phyloP scores from a whole-genome alignment of 2,113 vertebrate species.

The Turdus rufiventris region DNA sequence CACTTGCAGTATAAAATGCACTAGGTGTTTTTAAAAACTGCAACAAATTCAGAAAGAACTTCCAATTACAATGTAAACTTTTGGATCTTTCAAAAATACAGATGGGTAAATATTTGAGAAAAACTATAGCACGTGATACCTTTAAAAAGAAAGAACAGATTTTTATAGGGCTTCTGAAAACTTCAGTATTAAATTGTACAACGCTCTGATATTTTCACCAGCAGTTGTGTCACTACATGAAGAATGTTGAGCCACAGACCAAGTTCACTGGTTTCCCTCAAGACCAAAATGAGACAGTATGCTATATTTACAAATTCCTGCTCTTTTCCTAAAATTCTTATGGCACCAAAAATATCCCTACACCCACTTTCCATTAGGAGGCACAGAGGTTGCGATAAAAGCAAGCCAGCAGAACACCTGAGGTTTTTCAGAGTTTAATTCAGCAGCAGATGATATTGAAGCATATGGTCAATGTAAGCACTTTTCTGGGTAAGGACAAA shows the following conservation, averaged over 20 bases:
- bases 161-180: background rate
- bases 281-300: background rate
- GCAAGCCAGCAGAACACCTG: background rate
- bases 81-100: background rate
- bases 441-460: constrained; percentile 27
- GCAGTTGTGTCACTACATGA: background rate
- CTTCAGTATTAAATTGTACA: background rate
- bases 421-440: background rate
- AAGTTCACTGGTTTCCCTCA: background rate
- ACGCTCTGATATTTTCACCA: background rate
- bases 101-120: background rate
- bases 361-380: background rate
- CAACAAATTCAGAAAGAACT: background rate
- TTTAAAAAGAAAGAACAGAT: background rate
- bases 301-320: background rate
- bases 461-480: background rate
- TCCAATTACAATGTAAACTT: background rate
- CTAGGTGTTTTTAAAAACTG: background rate
- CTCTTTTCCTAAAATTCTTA: background rate
- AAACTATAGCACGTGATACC: background rate
- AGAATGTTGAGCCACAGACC: background rate
- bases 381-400: background rate
- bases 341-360: background rate
- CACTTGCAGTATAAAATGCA: background rate
- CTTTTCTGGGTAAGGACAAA: background rate